Evolutionary conservation across 2,113 vertebrate genomes (phyloP), one percentile per base, ranked within the genome.

Genomic region (Oenanthe oenanthe): DNA sequence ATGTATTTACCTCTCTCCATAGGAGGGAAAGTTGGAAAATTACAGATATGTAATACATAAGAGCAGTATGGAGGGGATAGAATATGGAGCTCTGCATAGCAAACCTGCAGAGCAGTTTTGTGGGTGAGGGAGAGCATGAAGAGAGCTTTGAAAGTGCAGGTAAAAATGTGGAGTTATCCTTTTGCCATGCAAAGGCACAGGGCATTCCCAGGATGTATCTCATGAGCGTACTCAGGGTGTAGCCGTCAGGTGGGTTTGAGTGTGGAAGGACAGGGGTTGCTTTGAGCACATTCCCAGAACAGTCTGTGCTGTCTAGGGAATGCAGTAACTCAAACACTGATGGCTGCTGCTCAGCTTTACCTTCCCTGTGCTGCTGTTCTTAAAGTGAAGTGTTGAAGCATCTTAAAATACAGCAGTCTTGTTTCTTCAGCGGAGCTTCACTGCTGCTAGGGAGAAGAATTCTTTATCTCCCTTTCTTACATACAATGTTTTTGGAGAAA

Each of bases 221-320:
- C 57, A 3, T n/a, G 36, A 43, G 65, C 42, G 65, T 75, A 8
- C 24, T 78, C 56, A 5, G 68, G 42, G 28, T 4, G 8, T 13
- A 1, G 13, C 66, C 29, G 1, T 73, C 42, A 60, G 77, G 36
- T 70, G 88, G 43, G 32, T 28, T 29, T 68, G 58, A 40, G 61
- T 21, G 56, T 82, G 67, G n/a, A 67, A 28, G 45, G 60, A 40
- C 26, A 36, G 47, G 25, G 47, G 4, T 6, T 76, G 51, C 56
- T 45, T 9, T 47, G 7, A 85, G 67, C 56, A 43, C 22, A 1
- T 50, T 58, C 58, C 22, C 12, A 2, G 58, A 36, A 22, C 58
- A 16, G 1, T 56, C 38, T 31, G 0, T 80, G 5, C 29, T 1
- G 1, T 50, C 62, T 67, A 8, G 76, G n/a, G 61, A 31, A 26